Percentiles rank a stretch among this genome's conserved stretches.
These are phyloP conservation scores for Ceyx melanurus DNA, from an alignment of 2,113 vertebrate genomes.

Conservation along the genomic window DNA sequence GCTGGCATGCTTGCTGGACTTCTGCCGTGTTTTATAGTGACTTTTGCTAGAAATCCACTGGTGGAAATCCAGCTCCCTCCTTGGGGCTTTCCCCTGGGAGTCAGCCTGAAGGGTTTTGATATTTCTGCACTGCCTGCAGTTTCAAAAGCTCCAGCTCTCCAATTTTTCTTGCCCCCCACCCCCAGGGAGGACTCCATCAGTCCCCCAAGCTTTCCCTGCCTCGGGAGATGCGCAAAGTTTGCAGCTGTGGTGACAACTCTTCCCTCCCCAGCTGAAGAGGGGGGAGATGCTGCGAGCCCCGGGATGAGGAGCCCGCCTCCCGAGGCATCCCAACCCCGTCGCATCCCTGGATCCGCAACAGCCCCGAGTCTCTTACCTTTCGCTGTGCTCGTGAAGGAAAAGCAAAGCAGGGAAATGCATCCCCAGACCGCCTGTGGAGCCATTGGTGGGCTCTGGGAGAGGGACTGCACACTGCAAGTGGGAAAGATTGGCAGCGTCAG, in stretches of 20 bases:
- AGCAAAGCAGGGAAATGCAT: conserved; percentile 23
- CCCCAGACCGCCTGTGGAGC: rapidly evolving
- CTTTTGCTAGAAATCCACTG: background rate
- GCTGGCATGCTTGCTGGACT: background rate
- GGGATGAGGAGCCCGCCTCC: background rate
- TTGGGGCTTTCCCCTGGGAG: background rate
- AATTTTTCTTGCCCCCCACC: background rate
- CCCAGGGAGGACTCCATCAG: background rate
- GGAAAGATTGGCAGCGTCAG: background rate
- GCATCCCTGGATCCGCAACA: background rate
- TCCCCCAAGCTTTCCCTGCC: rapidly evolving
- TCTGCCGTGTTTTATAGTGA: background rate
- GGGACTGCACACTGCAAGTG: background rate
- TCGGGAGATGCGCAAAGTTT: background rate
- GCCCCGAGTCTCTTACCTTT: conserved; percentile 36
- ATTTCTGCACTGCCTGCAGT: rapidly evolving
- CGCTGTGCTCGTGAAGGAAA: background rate
- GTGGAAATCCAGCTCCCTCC: background rate
- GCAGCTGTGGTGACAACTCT: background rate
- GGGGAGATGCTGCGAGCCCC: background rate
- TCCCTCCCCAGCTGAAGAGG: background rate
- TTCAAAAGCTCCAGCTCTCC: background rate
- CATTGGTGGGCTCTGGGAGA: conserved; percentile 43
- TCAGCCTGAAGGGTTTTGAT: background rate
- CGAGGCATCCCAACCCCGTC: rapidly evolving